phyloP scores from a whole-genome alignment of 2,113 vertebrate species.

The pig (Sus scrofa) region DNA sequence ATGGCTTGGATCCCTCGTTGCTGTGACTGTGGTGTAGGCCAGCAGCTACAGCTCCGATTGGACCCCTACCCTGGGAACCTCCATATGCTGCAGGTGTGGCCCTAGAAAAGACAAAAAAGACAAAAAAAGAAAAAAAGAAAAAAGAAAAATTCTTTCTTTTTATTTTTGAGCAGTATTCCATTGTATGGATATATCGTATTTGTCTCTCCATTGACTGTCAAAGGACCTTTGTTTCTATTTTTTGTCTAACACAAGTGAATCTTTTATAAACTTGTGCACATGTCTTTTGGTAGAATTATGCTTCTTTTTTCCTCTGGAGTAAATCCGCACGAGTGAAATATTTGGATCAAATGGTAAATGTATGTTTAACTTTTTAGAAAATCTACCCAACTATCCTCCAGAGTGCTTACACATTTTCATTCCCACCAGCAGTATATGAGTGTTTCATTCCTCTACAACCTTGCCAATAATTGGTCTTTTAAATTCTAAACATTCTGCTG shows the following conservation, averaged over 20 bases:
- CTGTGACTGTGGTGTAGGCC: too few relatives aligned
- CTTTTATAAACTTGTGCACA: not conserved
- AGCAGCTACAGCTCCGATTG: too few relatives aligned
- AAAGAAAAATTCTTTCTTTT: too few relatives aligned
- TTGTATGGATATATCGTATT: not conserved
- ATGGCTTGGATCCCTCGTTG: too few relatives aligned
- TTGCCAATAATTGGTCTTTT: not conserved
- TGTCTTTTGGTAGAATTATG: not conserved
- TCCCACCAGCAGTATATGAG: not conserved
- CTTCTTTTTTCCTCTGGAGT: not conserved
- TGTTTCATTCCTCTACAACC: not conserved
- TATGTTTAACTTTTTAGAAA: not conserved
- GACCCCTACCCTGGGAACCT: too few relatives aligned
- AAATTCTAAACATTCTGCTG: conserved; percentile 7
- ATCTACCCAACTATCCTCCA: not conserved
- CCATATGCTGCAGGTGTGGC: too few relatives aligned
- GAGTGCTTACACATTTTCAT: not conserved
- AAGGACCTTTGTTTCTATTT: not conserved
- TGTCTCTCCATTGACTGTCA: not conserved
- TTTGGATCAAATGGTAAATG: not conserved
- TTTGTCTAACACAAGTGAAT: not conserved
- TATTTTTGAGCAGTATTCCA: not conserved
- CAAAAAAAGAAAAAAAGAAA: too few relatives aligned
- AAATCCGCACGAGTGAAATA: not conserved
- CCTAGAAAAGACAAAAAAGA: too few relatives aligned